Percentiles rank a stretch among this genome's conserved stretches.
These are phyloP conservation scores for Rhabdophis nuchalis DNA, from an alignment of 2,797 vertebrate species.

Conservation along the genomic window DNA sequence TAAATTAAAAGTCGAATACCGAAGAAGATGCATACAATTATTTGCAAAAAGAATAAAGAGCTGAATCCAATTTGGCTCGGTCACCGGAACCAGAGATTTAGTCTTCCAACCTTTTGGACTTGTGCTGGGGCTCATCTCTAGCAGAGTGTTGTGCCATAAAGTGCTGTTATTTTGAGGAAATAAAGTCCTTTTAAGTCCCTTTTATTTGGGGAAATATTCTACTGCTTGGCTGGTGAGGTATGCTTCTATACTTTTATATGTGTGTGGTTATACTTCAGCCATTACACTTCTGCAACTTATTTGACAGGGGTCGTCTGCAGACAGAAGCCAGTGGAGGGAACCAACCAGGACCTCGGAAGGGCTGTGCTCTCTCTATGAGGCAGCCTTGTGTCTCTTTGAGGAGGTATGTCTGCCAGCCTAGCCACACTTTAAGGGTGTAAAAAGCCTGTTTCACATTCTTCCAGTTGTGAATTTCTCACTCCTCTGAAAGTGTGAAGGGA, in stretches of 20 bases:
- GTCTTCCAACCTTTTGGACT: not conserved
- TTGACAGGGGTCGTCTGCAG: slow-evolving; percentile 89
- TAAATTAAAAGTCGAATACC: not conserved
- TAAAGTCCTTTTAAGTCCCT: not conserved
- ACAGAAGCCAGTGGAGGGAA: slow-evolving; percentile 95
- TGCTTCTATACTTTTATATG: not conserved
- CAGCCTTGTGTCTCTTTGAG: slow-evolving; percentile 91
- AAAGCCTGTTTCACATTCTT: slow-evolving; percentile 10
- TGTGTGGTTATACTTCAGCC: not conserved
- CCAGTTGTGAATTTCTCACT: not conserved
- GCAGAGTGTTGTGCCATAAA: not conserved
- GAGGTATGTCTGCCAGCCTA: slow-evolving; percentile 74
- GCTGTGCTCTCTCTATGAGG: slow-evolving; percentile 92
- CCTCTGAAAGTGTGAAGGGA: not conserved
- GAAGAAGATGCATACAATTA: not conserved
- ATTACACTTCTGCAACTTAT: slow-evolving; percentile 34
- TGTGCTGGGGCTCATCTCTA: not conserved
- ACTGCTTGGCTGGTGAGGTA: not conserved
- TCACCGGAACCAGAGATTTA: not conserved
- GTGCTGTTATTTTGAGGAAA: not conserved
- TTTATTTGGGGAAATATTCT: not conserved
- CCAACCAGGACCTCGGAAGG: slow-evolving; percentile 88
- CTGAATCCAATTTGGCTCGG: not conserved
- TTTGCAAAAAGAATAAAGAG: not conserved
- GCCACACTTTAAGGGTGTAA: not conserved